Evolutionary conservation across 2,888 invertebrate genomes (phyloP).

Genomic region (Tiliacea aurago): DNA sequence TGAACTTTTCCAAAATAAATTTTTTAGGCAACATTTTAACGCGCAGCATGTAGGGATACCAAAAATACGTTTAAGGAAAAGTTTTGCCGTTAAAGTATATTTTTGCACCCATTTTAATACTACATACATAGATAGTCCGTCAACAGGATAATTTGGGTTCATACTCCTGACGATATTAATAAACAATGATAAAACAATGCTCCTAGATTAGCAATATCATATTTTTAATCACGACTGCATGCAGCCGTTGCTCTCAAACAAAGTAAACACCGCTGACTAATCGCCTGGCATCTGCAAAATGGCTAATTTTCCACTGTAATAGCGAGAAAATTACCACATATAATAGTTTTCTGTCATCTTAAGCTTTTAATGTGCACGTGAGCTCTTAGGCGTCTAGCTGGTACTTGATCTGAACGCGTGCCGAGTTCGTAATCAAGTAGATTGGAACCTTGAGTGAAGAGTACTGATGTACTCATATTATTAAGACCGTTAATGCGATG

Average conservation of each 20-base stretch:
- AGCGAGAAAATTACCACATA: constrained; percentile 26
- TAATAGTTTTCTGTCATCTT: constrained; percentile 29
- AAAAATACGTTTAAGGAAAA: background rate
- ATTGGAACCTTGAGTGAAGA: constrained; percentile 37
- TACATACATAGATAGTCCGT: background rate
- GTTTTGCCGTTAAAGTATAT: background rate
- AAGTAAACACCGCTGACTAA: constrained; percentile 28
- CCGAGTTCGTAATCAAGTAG: constrained; percentile 35
- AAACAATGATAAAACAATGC: constrained; percentile 8
- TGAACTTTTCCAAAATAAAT: background rate
- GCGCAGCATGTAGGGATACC: no score
- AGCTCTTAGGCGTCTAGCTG: constrained; percentile 20
- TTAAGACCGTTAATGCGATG: constrained; percentile 3
- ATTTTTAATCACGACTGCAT: constrained; percentile 14
- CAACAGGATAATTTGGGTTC: background rate
- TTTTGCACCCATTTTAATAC: background rate
- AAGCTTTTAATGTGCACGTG: constrained; percentile 38
- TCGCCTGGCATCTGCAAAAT: constrained; percentile 15
- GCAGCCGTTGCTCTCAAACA: constrained; percentile 25
- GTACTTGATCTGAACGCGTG: constrained; percentile 30
- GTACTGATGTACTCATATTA: constrained; percentile 13
- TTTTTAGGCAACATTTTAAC: background rate
- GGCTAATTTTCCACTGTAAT: constrained; percentile 25
- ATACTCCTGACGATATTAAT: constrained; percentile 8
- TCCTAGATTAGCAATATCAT: background rate